Percentiles rank a stretch among this genome's conserved stretches.
Conservation (phyloP, 2,888 invertebrate genomes). For the Lomographa bimaculata region DNA sequence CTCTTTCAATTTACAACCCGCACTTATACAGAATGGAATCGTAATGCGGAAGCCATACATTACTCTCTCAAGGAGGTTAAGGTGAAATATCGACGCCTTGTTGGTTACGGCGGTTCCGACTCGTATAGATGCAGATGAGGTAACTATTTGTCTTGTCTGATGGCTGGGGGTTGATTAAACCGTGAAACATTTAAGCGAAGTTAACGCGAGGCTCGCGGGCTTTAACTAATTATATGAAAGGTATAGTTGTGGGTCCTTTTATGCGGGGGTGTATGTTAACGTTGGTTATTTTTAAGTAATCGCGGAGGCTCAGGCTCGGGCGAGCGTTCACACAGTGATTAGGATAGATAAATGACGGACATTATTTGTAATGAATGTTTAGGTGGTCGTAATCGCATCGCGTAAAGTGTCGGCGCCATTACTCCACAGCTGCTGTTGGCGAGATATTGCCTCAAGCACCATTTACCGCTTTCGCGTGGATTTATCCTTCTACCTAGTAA, state of each 20-base stretch:
- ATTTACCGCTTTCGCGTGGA: conserved; percentile 66
- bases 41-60: conserved; percentile 37
- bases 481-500: conserved; percentile 60
- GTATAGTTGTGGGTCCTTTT: conserved; percentile 24
- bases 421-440: conserved; percentile 79
- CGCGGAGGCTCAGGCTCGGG: conserved; percentile 47
- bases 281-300: conserved; percentile 49
- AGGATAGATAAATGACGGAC: conserved; percentile 81
- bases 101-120: conserved; percentile 64
- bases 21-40: conserved; percentile 29
- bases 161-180: conserved; percentile 80
- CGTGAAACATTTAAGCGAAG: conserved; percentile 77
- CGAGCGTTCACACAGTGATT: conserved; percentile 72
- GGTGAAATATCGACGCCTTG: conserved; percentile 71
- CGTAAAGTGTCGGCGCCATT: conserved; percentile 82
- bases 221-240: conserved; percentile 27
- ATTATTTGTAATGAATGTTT: conserved; percentile 84
- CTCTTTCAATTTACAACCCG: conserved; percentile 20
- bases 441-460: conserved; percentile 77
- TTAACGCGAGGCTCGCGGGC: conserved; percentile 53
- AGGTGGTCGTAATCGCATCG: conserved; percentile 83
- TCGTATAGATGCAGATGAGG: conserved; percentile 83
- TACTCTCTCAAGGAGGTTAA: conserved; percentile 48
- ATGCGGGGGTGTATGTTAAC: conserved; percentile 31
- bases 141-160: conserved; percentile 81